phyloP scores from a whole-genome alignment of 2,797 vertebrate species.

The Enteromius trimaculatus region DNA sequence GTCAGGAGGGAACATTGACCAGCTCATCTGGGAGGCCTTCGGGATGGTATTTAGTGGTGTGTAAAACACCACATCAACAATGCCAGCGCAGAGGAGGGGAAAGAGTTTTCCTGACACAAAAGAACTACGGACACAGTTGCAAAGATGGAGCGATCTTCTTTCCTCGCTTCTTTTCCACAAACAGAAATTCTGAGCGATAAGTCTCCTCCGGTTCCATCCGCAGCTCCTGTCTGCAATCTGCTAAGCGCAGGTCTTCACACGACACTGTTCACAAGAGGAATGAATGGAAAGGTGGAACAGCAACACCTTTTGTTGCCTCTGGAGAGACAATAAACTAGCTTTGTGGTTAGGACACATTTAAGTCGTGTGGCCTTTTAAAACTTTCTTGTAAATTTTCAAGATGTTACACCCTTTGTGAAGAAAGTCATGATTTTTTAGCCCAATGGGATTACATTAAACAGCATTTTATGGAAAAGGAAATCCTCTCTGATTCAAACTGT shows the following conservation, averaged over 20 bases:
- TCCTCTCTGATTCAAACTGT: not conserved
- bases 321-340: not conserved
- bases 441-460: not conserved
- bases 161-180: conserved; percentile 37
- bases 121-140: conserved; percentile 17
- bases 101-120: conserved; percentile 29
- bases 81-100: conserved; percentile 45
- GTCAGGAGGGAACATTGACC: conserved; percentile 48
- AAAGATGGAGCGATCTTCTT: conserved; percentile 38
- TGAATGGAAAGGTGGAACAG: conserved; percentile 9
- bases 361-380: not conserved
- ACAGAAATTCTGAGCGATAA: conserved; percentile 47
- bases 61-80: conserved; percentile 35
- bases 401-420: not conserved
- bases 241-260: conserved; percentile 1
- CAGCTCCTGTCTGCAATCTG: conserved; percentile 31
- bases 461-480: not conserved
- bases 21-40: conserved; percentile 52
- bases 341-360: not conserved
- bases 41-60: conserved; percentile 40
- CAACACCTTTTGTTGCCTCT: conserved; percentile 6
- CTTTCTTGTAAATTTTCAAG: not conserved
- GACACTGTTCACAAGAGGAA: conserved; percentile 38
- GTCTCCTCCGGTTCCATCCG: conserved; percentile 29
- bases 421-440: not conserved